These are phyloP conservation scores for Stylophora pistillata DNA, from an alignment of 64 coral and sea anemone species.

Conservation along the genomic window DNA sequence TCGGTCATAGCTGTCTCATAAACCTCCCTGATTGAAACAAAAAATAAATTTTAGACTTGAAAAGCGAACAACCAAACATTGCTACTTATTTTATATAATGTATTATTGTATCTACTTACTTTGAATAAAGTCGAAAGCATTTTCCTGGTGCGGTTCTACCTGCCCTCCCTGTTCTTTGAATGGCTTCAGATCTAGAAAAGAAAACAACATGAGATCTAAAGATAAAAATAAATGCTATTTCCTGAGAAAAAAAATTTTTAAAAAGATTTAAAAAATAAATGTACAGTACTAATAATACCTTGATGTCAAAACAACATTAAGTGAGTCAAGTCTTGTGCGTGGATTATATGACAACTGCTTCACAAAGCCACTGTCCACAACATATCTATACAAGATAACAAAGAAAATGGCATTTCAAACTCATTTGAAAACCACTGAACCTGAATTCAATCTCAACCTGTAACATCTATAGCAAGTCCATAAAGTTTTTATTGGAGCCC, in stretches of 20 bases:
- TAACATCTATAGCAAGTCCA: neutral
- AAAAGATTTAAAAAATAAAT: no score
- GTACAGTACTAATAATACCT: conserved; percentile 20
- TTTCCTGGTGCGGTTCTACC: conserved; percentile 83
- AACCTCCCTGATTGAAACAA: conserved; percentile 57
- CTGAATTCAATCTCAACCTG: no score
- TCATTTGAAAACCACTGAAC: no score
- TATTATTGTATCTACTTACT: conserved; percentile 9
- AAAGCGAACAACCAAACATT: no score
- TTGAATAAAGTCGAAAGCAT: conserved; percentile 89
- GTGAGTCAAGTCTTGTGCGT: conserved; percentile 84
- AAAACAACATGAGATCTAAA: no score
- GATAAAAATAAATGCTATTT: no score
- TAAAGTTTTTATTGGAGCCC: neutral
- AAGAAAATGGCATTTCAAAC: no score
- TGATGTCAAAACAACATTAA: conserved; percentile 93
- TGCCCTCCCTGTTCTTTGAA: conserved; percentile 85
- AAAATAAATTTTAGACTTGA: neutral
- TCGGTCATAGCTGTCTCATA: conserved; percentile 72
- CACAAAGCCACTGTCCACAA: conserved; percentile 96
- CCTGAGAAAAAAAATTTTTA: no score
- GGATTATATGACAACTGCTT: conserved; percentile 87
- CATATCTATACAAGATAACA: conserved; percentile 63
- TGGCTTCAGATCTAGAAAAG: conserved; percentile 78
- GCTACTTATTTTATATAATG: no score